Percentiles rank a stretch among this genome's conserved stretches.
phyloP scores from a whole-genome alignment of 2,888 invertebrate genomes.

The Marasmarcha lunaedactyla region DNA sequence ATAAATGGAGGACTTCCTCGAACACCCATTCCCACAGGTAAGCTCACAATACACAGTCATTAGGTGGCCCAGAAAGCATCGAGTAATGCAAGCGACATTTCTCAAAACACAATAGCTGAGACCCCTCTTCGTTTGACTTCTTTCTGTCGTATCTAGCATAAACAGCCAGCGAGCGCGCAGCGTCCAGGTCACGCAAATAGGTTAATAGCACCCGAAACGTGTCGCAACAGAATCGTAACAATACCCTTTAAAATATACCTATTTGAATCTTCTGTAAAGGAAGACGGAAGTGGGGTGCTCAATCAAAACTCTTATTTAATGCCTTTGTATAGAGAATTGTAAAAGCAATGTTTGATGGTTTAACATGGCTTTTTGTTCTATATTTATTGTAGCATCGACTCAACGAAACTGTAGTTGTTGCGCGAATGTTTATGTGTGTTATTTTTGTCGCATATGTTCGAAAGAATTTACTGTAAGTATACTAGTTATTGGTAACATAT shows the following conservation, averaged over 20 bases:
- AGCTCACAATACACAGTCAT: not conserved
- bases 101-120: not conserved
- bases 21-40: not conserved
- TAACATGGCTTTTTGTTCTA: too few species aligned
- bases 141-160: not conserved
- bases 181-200: slow-evolving; percentile 44
- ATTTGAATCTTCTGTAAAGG: not conserved
- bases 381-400: too few species aligned
- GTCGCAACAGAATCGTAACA: slow-evolving; percentile 37
- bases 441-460: too few species aligned
- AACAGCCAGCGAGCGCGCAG: not conserved
- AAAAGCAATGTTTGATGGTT: too few species aligned
- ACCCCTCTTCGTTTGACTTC: not conserved
- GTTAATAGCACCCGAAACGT: slow-evolving; percentile 44
- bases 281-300: too few species aligned
- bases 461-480: too few species aligned
- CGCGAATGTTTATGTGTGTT: too few species aligned
- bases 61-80: not conserved
- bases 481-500: too few species aligned
- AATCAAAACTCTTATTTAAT: too few species aligned
- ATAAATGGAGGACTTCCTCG: not conserved
- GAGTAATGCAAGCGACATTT: not conserved
- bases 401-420: too few species aligned
- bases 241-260: slow-evolving; percentile 3
- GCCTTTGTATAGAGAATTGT: too few species aligned